Percentiles rank a stretch among this genome's conserved stretches.
Evolutionary conservation across 92 coral and sea anemone genomes (phyloP).

Genomic region (Siderastrea radians): DNA sequence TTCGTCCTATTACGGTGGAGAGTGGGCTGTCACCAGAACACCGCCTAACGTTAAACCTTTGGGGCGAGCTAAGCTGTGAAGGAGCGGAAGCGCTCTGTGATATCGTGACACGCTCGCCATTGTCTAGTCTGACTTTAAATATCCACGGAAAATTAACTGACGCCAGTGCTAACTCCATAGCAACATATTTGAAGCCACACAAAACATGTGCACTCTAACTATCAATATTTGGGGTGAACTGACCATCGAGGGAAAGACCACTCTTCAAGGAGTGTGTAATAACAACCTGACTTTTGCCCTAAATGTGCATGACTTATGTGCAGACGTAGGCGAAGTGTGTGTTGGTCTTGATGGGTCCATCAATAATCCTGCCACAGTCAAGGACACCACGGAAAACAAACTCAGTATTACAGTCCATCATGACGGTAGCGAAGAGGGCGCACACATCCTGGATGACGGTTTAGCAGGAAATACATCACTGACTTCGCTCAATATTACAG

Average conservation of each 20-base stretch:
- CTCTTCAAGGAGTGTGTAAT: neutral
- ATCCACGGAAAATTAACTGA: no score
- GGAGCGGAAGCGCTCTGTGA: no score
- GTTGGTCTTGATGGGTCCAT: neutral
- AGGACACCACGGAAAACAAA: neutral
- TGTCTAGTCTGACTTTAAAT: no score
- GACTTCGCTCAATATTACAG: neutral
- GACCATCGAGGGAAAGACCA: neutral
- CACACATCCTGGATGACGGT: neutral
- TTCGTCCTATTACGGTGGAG: no score
- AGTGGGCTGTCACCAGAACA: no score
- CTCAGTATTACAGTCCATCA: neutral
- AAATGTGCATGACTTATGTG: neutral
- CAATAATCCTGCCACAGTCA: neutral
- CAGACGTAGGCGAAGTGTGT: neutral
- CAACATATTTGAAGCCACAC: no score
- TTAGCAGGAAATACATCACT: neutral
- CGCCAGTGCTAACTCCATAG: no score
- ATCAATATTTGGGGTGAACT: no score
- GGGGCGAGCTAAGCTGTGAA: conserved; percentile 2
- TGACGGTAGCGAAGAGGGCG: neutral
- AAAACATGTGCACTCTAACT: no score
- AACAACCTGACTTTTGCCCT: neutral
- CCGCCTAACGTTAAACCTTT: neutral
- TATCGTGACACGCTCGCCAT: no score